These are phyloP conservation scores for Laticauda laticaudata DNA, from an alignment of 2,113 vertebrate genomes.

Conservation along the genomic window DNA sequence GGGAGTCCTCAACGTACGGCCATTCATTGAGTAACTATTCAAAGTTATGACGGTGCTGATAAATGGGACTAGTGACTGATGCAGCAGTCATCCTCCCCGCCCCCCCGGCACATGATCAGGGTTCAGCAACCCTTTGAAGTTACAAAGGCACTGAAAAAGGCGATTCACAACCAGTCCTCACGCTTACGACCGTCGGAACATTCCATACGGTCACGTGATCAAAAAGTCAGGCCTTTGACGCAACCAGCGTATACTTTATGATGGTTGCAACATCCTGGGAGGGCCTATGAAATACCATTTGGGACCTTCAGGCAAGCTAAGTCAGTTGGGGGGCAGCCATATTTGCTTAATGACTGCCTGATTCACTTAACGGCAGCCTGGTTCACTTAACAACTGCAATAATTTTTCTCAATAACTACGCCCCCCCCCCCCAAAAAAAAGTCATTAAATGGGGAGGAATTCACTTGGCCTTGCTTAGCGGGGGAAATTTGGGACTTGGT, in stretches of 20 bases:
- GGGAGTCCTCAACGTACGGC: not conserved
- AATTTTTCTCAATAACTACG: too few species aligned
- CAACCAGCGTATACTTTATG: not conserved
- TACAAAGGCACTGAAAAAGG: not conserved
- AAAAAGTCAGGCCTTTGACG: not conserved
- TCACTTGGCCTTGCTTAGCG: not conserved
- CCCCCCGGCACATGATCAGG: not conserved
- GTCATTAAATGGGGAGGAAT: not conserved
- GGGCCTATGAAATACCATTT: not conserved
- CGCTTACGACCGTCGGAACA: not conserved
- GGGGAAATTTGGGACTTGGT: not conserved
- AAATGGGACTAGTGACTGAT: not conserved
- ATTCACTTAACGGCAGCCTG: not conserved
- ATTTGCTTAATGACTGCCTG: not conserved
- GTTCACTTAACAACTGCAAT: too few species aligned
- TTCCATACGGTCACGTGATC: not conserved
- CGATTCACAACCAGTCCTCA: not conserved
- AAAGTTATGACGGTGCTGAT: not conserved
- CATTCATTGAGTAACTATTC: not conserved
- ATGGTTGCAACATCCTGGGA: not conserved
- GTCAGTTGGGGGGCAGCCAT: not conserved
- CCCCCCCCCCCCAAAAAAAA: not conserved
- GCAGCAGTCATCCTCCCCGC: fast-evolving
- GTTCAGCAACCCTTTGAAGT: not conserved
- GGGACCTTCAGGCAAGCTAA: not conserved